These are phyloP conservation scores for Dascyllus trimaculatus DNA, from an alignment of 2,113 vertebrate species.

Conservation along the genomic window DNA sequence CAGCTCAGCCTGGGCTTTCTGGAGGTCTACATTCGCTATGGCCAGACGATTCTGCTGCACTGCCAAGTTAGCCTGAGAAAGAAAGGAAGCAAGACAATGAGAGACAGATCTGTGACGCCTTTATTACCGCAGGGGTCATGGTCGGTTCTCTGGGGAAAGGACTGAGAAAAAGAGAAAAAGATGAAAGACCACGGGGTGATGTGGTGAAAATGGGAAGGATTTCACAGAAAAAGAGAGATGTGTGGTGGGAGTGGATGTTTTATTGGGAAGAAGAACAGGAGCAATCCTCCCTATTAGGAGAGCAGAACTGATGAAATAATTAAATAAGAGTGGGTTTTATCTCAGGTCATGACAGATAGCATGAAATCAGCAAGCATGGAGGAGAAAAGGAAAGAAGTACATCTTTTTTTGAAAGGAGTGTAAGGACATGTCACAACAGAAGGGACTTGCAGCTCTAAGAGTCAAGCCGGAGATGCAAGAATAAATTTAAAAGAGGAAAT, in stretches of 20 bases:
- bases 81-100: not conserved
- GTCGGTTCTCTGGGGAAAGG: not conserved
- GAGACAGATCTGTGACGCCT: not conserved
- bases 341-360: not conserved
- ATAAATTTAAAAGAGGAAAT: slow-evolving; percentile 2
- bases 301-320: not conserved
- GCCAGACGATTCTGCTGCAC: slow-evolving; percentile 74
- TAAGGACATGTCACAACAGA: not conserved
- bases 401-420: not conserved
- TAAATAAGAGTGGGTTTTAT: too few relatives aligned
- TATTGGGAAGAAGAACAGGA: not conserved
- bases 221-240: not conserved
- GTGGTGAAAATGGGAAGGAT: not conserved
- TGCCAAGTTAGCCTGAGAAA: slow-evolving; percentile 73
- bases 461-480: slow-evolving; percentile 5
- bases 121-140: not conserved
- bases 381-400: not conserved
- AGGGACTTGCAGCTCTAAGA: not conserved
- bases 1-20: slow-evolving; percentile 76
- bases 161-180: not conserved
- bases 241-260: not conserved
- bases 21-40: slow-evolving; percentile 70
- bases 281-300: not conserved
- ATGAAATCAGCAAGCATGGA: not conserved
- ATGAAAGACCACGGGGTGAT: not conserved